Evolutionary conservation across 2,797 vertebrate species (phyloP).

Genomic region (Aldrovandia affinis): DNA sequence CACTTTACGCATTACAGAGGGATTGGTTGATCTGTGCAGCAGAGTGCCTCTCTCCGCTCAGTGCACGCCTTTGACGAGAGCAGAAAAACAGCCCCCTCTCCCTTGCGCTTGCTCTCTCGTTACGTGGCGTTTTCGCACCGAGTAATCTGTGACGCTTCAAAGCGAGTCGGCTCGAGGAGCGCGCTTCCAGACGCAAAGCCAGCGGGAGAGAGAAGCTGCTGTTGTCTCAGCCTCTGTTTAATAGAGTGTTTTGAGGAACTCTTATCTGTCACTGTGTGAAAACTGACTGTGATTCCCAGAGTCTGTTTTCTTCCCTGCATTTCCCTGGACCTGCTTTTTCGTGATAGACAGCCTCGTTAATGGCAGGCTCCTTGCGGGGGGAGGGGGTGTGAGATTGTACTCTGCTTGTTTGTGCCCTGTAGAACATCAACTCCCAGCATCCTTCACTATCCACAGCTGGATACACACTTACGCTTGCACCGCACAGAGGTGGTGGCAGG

Average conservation of each 20-base stretch:
- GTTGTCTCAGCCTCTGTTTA: constrained; percentile 53
- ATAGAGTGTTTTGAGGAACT: constrained; percentile 48
- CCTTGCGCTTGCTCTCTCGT: constrained; percentile 60
- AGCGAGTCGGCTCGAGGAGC: constrained; percentile 58
- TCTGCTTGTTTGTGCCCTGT: neutral
- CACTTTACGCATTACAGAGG: constrained; percentile 63
- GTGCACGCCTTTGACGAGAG: constrained; percentile 70
- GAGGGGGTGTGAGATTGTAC: neutral
- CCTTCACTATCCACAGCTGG: constrained; percentile 4
- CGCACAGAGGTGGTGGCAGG: neutral
- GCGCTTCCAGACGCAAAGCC: constrained; percentile 58
- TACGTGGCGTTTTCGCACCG: constrained; percentile 49
- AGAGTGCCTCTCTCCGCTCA: constrained; percentile 74
- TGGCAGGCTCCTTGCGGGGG: neutral
- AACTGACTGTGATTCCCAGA: constrained; percentile 56
- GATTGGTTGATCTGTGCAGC: constrained; percentile 78
- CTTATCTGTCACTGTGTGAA: neutral
- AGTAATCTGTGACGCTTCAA: constrained; percentile 48
- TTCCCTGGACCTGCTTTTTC: neutral
- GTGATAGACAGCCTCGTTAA: neutral
- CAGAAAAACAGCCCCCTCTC: constrained; percentile 66
- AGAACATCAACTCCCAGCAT: constrained; percentile 1
- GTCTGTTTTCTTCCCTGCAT: constrained; percentile 9
- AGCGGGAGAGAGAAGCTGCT: constrained; percentile 49
- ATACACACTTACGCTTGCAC: neutral